Percentiles rank a stretch among this genome's conserved stretches.
phyloP scores from a whole-genome alignment of 1,140 invertebrate species.

The Cyclargus thomasi region DNA sequence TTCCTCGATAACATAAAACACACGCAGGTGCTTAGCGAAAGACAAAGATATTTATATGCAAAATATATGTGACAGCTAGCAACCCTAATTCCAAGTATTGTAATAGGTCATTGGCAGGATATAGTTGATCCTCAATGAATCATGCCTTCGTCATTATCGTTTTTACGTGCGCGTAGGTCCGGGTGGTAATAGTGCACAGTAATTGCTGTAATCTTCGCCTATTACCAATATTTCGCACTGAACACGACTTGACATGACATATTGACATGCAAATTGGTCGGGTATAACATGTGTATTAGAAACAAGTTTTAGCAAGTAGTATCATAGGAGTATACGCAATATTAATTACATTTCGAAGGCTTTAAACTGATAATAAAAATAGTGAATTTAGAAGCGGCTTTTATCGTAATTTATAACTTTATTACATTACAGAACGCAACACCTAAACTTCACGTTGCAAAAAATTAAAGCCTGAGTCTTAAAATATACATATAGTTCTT shows the following conservation, averaged over 20 bases:
- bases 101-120: constrained; percentile 65
- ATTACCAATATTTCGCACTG: not conserved
- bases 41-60: no score
- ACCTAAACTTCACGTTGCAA: no score
- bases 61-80: not conserved
- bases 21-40: no score
- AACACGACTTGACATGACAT: constrained; percentile 18
- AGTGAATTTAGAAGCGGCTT: no score
- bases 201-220: constrained; percentile 10
- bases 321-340: no score
- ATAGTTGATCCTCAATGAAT: constrained; percentile 45
- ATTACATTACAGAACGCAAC: no score
- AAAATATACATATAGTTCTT: no score
- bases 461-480: no score
- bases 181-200: not conserved
- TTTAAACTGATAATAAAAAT: no score
- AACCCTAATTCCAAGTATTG: constrained; percentile 31
- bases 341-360: no score
- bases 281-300: not conserved
- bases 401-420: no score
- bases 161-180: constrained; percentile 3
- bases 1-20: no score
- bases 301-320: not conserved
- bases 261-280: constrained; percentile 24
- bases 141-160: constrained; percentile 21